Conservation (phyloP, 2,888 invertebrate species). For the Agrotis clavis region DNA sequence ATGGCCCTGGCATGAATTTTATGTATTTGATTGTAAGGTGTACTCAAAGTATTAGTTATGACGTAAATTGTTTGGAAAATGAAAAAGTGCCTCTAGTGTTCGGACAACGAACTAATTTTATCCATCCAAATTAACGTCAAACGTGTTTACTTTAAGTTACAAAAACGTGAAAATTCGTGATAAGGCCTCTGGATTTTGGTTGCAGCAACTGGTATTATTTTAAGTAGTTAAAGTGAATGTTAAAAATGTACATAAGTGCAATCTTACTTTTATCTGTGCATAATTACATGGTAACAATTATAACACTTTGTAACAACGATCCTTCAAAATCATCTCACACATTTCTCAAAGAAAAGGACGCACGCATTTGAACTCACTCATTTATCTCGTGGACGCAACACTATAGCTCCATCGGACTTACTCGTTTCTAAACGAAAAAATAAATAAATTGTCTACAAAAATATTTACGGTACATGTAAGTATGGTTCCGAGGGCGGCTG, state of each 20-base stretch:
- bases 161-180: too few species aligned
- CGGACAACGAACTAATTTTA: too few species aligned
- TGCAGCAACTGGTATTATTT: not conserved
- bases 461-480: conserved; percentile 12
- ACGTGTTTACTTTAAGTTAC: too few species aligned
- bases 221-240: not conserved
- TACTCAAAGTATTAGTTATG: too few species aligned
- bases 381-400: conserved; percentile 32
- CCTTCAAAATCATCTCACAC: conserved; percentile 39
- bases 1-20: not conserved
- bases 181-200: not conserved
- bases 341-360: conserved; percentile 23
- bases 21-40: too few species aligned
- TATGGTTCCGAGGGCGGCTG: not conserved
- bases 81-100: too few species aligned
- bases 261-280: not conserved
- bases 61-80: too few species aligned
- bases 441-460: not conserved
- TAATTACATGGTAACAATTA: conserved; percentile 3
- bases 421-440: not conserved
- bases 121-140: too few species aligned
- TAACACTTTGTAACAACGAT: conserved; percentile 23
- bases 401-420: conserved; percentile 19
- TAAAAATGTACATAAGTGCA: not conserved
- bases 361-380: conserved; percentile 39